Evolutionary conservation across 2,113 vertebrate species (phyloP), one percentile per base, ranked within the genome.

Genomic region (Columba livia): DNA sequence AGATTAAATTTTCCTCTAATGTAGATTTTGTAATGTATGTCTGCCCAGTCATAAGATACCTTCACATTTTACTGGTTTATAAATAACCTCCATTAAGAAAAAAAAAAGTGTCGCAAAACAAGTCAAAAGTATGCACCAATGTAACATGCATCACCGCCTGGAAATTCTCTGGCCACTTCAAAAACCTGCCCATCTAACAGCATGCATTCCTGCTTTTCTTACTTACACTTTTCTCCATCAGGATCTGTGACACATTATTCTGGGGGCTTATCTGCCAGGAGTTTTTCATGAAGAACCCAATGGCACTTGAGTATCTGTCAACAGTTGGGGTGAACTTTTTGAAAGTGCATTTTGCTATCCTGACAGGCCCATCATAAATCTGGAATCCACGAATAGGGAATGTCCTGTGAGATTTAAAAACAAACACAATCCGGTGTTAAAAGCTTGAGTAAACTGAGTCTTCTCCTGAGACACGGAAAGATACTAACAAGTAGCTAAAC

Each of bases 351-450:
- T 93, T 94, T 60, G 79, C 70, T 58, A 97, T 89, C 83, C 96
- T 92, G 73, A 95, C 72, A 64, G 97, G 96, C 5, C 89, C 97
- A 42, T 97, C 96, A 60, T 95, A 97, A 88, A 97, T 94, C 92
- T 98, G 97, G 82, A 97, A 97, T 31, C 96, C 97, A 72, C n/a
- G 18, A 67, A 97, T 81, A 72, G 96, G 97, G 75, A 97, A 97
- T 0, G 93, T 97, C 89, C 96, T 97, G 53, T 6, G 50, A 72
- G 84, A 66, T 85, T 61, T 50, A 61, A 91, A 67, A 73, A 38
- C 44, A 62, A 86, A 47, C 24, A 81, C 9, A 60, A 28, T 19
- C 54, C 53, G 21, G 24, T 34, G 7, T 84, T 36, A 91, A 88
- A 92, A 60, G 10, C 31, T 13, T 62, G 36, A 29, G 21, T 29